Evolutionary conservation across 2,888 invertebrate genomes (phyloP).

Genomic region (Helicoverpa assulta): DNA sequence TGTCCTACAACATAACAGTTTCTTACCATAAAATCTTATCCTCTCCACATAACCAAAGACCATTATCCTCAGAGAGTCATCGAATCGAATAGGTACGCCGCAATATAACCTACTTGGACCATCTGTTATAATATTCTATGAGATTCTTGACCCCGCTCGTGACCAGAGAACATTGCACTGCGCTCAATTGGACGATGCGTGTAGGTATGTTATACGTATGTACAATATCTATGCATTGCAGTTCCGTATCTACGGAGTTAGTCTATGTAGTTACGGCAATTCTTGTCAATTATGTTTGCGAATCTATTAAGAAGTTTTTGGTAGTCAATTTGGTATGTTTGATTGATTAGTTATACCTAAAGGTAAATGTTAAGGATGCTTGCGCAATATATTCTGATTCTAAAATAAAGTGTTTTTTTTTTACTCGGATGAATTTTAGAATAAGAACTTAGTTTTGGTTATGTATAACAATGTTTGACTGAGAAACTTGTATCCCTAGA

Average conservation of each 20-base stretch:
- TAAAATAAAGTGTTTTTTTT: background rate
- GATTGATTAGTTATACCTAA: constrained; percentile 12
- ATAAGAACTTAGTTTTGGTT: too few species aligned
- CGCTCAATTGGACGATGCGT: constrained; percentile 79
- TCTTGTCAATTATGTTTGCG: background rate
- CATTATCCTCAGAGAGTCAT: constrained; percentile 39
- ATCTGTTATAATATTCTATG: constrained; percentile 70
- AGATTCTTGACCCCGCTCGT: constrained; percentile 86
- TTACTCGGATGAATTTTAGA: too few species aligned
- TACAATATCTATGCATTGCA: constrained; percentile 33
- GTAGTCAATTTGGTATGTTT: constrained; percentile 7
- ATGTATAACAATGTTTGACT: too few species aligned
- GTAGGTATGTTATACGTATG: constrained; percentile 48
- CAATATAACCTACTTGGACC: constrained; percentile 27
- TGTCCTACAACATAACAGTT: background rate
- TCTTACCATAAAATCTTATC: constrained; percentile 18
- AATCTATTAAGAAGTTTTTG: constrained; percentile 14
- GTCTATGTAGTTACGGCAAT: constrained; percentile 30
- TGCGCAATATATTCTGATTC: background rate
- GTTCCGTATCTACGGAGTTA: constrained; percentile 61
- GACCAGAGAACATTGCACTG: constrained; percentile 87
- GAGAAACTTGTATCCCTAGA: too few species aligned
- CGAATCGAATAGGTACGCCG: constrained; percentile 13
- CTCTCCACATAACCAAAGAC: constrained; percentile 12
- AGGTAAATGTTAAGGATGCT: constrained; percentile 6